phyloP scores from a whole-genome alignment of 2,113 vertebrate species.

The Setophaga coronata region DNA sequence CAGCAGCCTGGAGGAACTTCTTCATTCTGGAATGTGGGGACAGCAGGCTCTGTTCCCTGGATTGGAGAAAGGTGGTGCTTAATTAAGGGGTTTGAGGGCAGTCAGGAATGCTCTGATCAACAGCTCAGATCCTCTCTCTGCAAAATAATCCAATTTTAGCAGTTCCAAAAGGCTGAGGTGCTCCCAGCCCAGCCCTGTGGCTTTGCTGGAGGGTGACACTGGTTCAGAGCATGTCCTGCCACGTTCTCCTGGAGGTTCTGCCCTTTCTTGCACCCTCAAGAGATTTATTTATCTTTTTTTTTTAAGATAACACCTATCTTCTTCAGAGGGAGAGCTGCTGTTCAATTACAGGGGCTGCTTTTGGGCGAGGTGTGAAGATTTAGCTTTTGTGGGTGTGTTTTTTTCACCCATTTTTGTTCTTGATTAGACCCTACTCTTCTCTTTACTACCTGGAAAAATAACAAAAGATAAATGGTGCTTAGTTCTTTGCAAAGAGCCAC shows the following conservation, averaged over 20 bases:
- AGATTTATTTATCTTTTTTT: neutral
- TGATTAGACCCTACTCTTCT: slow-evolving; percentile 3
- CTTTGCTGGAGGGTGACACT: neutral
- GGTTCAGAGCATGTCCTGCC: neutral
- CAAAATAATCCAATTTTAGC: accelerated
- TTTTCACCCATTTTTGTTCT: neutral
- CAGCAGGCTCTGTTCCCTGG: neutral
- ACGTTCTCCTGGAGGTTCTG: neutral
- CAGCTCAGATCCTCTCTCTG: neutral
- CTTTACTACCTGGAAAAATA: slow-evolving; percentile 40
- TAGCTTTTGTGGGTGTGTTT: slow-evolving; percentile 20
- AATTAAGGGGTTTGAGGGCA: accelerated
- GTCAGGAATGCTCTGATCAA: neutral
- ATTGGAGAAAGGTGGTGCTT: neutral
- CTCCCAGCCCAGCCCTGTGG: accelerated
- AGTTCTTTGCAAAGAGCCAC: neutral
- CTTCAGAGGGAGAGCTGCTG: neutral
- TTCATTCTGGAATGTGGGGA: neutral
- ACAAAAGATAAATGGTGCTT: slow-evolving; percentile 29
- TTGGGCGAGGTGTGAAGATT: slow-evolving; percentile 49
- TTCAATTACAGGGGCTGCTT: slow-evolving; percentile 8
- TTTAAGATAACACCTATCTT: neutral
- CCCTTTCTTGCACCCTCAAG: neutral
- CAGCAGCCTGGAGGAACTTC: neutral
- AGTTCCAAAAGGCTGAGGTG: accelerated